Conservation (phyloP, 2,113 vertebrate species). For the Hippocampus zosterae region DNA sequence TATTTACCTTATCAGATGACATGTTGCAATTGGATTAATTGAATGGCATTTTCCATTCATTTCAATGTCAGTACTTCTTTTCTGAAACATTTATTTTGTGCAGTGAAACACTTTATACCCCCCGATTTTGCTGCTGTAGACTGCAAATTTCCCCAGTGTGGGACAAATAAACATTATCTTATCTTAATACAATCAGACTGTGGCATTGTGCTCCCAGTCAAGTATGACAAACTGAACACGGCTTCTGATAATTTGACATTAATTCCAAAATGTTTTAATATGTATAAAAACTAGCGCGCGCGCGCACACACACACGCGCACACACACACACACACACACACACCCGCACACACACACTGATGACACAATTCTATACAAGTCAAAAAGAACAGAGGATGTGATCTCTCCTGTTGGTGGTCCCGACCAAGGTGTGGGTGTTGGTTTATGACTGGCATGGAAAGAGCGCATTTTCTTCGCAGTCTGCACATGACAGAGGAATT, state of each 20-base stretch:
- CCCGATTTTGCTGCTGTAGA: no score
- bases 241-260: slow-evolving; percentile 1
- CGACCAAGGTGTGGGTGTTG: slow-evolving; percentile 10
- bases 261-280: slow-evolving; percentile 61
- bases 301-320: slow-evolving; percentile 10
- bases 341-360: slow-evolving; percentile 3
- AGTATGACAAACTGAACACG: neutral
- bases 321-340: slow-evolving; percentile 19
- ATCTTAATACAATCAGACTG: no score
- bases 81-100: no score
- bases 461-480: slow-evolving; percentile 17
- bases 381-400: slow-evolving; percentile 28
- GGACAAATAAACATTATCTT: no score
- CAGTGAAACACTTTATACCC: no score
- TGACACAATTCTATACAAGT: slow-evolving; percentile 31
- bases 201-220: neutral
- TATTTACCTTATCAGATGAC: no score
- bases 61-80: no score
- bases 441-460: slow-evolving; percentile 14
- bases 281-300: slow-evolving; percentile 52
- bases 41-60: no score
- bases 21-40: no score
- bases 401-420: slow-evolving; percentile 14
- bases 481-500: slow-evolving; percentile 20
- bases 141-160: no score